Base-by-base conservation (phyloP, 2,113 vertebrate species). In the Sceloporus undulatus region DNA sequence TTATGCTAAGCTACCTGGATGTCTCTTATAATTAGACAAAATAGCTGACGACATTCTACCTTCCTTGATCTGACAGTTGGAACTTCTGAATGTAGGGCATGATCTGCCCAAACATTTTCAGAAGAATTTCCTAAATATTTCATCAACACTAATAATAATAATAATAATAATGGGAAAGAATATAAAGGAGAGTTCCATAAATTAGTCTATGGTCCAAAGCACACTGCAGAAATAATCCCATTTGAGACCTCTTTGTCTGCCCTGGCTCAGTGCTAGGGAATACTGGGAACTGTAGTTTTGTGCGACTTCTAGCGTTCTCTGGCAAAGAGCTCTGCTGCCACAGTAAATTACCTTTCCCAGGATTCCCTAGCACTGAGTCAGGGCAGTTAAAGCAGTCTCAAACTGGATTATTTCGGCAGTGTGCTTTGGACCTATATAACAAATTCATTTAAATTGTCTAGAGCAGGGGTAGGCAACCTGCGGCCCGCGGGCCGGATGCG, bases 41-140 rank as follows among this genome's bases (percentile, higher is more conserved):
- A 38, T 82, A 82, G 40, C n/a, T 82, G 38, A 66, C 79, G 23
- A 27, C 59, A 42, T 42, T 29, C 10, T 68, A 42, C 40, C 21
- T 82, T 68, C 65, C 80, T 42, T 82, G 62, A 42, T n/a, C 13
- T 52, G 42, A 52, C 23, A 70, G 25, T 27, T 71, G 10, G 40
- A 68, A 83, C 54, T 71, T 83, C 40, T 38, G 82, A 70, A 71
- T 70, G 25, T 62, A 42, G 25, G n/a, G 27, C 70, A 48, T 52
- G 18, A 83, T 23, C 68, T 83, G 82, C 66, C 27, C 48, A 71
- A n/a, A 83, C 19, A 6, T 83, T 19, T 81, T 9, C 42, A 42
- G 19, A 77, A 48, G 40, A 42, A 48, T 77, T 25, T 77, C 27
- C 66, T 83, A 71, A 83, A 83, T 48, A 52, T 71, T 71, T 83